phyloP scores from a whole-genome alignment of 1,140 invertebrate species.

The Ceratitis capitata region DNA sequence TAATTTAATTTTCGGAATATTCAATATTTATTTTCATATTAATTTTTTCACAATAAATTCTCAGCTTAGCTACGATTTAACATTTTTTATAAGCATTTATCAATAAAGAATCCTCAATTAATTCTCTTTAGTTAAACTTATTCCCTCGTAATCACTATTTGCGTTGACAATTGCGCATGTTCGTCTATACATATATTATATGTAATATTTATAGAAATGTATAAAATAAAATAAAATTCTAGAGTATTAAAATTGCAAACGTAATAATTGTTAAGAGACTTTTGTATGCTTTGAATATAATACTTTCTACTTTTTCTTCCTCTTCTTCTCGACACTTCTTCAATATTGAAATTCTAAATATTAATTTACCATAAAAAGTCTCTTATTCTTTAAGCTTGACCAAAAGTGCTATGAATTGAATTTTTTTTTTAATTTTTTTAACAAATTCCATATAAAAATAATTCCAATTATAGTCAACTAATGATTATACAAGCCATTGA shows the following conservation, averaged over 20 bases:
- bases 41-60: too few species aligned
- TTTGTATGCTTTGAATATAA: not conserved
- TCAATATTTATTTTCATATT: too few species aligned
- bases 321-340: not conserved
- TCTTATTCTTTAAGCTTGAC: not conserved
- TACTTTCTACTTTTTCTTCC: not conserved
- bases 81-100: too few species aligned
- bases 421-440: too few species aligned
- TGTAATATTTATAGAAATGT: not conserved
- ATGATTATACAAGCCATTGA: too few species aligned
- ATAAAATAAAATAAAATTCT: not conserved
- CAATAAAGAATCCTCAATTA: too few species aligned
- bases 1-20: too few species aligned
- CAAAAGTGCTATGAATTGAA: too few species aligned
- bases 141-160: not conserved
- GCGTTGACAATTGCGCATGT: conserved; percentile 18
- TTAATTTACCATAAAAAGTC: not conserved
- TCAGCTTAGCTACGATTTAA: too few species aligned
- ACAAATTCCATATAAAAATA: too few species aligned
- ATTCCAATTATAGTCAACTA: too few species aligned
- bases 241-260: not conserved
- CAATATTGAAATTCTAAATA: not conserved
- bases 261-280: not conserved
- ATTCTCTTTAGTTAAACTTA: not conserved
- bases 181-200: conserved; percentile 9